Evolutionary conservation across 2,888 invertebrate genomes (phyloP).

Genomic region (Aspidapion aeneum): DNA sequence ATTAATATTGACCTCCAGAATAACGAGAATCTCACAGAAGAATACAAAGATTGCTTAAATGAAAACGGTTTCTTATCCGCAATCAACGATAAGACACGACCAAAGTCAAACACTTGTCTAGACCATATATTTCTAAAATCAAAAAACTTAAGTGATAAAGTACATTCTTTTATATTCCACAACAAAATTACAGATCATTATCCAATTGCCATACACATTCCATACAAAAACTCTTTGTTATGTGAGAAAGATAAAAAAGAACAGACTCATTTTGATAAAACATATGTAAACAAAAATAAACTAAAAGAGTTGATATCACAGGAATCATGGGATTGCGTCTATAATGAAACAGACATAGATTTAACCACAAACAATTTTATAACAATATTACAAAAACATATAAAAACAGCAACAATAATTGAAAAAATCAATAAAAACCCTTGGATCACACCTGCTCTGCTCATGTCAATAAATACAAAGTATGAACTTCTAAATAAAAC

Average conservation of each 20-base stretch:
- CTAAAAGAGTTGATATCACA: background rate
- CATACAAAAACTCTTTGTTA: background rate
- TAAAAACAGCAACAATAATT: background rate
- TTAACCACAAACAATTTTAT: constrained; percentile 1
- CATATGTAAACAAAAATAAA: background rate
- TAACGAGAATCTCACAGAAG: background rate
- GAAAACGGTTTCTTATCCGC: background rate
- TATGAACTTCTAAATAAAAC: constrained; percentile 3
- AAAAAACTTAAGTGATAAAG: background rate
- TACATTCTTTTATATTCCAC: background rate
- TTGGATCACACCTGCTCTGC: background rate
- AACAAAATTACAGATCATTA: constrained; percentile 5
- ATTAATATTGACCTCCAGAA: constrained; percentile 1
- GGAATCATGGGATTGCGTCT: background rate
- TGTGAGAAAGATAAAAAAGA: background rate
- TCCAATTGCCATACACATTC: background rate
- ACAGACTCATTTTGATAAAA: background rate
- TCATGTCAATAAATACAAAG: background rate
- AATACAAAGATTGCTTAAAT: background rate
- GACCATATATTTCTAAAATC: constrained; percentile 4
- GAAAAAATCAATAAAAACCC: background rate
- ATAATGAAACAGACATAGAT: background rate
- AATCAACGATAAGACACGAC: background rate
- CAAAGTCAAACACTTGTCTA: background rate
- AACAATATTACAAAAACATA: background rate